Conservation (phyloP, 2,888 invertebrate species). For the Cerceris ruficornis region DNA sequence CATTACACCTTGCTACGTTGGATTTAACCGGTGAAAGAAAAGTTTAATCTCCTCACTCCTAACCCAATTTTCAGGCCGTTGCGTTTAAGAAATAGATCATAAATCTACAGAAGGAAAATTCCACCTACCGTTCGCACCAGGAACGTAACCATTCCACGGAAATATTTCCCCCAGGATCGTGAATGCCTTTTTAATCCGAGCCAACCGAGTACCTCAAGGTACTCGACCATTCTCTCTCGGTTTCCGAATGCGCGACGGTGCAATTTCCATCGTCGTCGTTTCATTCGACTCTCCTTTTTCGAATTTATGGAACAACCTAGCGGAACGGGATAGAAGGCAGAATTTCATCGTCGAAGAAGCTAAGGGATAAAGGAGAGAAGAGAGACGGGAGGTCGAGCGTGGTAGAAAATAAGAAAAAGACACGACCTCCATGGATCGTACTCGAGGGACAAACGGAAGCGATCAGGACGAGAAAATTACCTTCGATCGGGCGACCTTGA, state of each 20-base stretch:
- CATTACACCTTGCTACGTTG: neutral
- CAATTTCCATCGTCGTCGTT: conserved; percentile 58
- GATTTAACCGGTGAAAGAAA: neutral
- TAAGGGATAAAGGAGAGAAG: conserved; percentile 22
- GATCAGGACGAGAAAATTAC: conserved; percentile 64
- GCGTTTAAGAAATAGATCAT: neutral
- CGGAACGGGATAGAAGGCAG: neutral
- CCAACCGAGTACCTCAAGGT: conserved; percentile 43
- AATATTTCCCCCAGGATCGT: conserved; percentile 60
- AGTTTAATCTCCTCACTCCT: neutral
- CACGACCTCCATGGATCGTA: conserved; percentile 40
- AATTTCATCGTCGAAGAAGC: neutral
- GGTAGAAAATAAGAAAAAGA: conserved; percentile 5
- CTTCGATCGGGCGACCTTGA: conserved; percentile 66
- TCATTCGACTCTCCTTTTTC: conserved; percentile 13
- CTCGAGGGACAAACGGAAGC: conserved; percentile 58
- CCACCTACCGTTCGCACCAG: conserved; percentile 16
- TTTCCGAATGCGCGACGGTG: conserved; percentile 41
- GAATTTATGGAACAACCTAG: conserved; percentile 40
- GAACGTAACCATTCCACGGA: conserved; percentile 36
- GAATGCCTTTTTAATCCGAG: conserved; percentile 60
- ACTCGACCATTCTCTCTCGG: conserved; percentile 38
- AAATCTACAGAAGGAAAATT: neutral
- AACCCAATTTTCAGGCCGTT: neutral
- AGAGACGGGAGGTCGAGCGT: conserved; percentile 1